These are phyloP conservation scores for Phaenicophaeus curvirostris DNA, from an alignment of 2,797 vertebrate genomes.

Conservation along the genomic window DNA sequence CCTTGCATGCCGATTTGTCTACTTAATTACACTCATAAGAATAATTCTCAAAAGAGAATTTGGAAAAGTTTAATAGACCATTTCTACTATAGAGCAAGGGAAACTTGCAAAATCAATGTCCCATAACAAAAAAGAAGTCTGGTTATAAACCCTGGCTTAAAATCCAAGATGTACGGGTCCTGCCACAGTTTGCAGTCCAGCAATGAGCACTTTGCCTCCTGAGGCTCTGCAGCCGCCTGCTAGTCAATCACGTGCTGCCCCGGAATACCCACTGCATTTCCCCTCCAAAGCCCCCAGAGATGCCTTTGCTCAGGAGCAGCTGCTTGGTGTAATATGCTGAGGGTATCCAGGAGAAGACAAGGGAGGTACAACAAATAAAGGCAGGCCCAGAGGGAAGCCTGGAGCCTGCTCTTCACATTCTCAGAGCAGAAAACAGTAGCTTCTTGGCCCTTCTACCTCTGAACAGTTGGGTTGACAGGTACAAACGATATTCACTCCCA, in stretches of 20 bases:
- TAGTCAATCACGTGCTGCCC: accelerated
- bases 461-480: not conserved
- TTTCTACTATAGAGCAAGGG: not conserved
- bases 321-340: not conserved
- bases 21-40: not conserved
- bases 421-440: not conserved
- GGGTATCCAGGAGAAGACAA: not conserved
- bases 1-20: not conserved
- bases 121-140: not conserved
- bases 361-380: not conserved
- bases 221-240: not conserved
- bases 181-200: not conserved
- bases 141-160: not conserved
- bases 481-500: not conserved
- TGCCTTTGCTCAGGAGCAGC: not conserved
- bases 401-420: not conserved
- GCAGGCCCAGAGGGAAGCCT: not conserved
- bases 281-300: not conserved
- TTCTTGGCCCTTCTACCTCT: not conserved
- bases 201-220: not conserved
- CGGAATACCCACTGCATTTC: accelerated
- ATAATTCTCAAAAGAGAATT: not conserved
- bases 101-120: not conserved
- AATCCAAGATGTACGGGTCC: not conserved
- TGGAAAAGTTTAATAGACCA: not conserved